Evolutionary conservation across 1,140 invertebrate genomes (phyloP), one percentile per base, ranked within the genome.

Genomic region (Scaptomyza hsui): DNA sequence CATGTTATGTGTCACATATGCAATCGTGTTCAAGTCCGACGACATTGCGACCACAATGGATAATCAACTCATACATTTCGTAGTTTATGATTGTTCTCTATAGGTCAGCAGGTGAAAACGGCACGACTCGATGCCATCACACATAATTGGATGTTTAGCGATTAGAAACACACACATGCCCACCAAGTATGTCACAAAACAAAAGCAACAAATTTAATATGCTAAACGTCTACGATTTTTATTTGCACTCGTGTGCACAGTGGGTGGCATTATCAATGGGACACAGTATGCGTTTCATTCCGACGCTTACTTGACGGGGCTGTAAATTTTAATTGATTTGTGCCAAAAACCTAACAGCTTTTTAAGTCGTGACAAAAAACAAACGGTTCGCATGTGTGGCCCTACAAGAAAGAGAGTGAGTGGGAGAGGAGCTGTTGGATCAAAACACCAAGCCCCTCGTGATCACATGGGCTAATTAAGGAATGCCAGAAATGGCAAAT

Each of bases 251-350:
- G 72, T 75, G 68, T 19, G 51, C 80, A 59, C 81, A 81, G 80
- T 85, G 80, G 80, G 80, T 85, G 80, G 81, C 74, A 86, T 86
- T 76, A 53, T 74, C 47, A 70, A 53, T 72, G 77, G 77, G 60
- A 65, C 56, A 65, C 19, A 4, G 26, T 37, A 6, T 32, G 7
- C 10, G 29, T 24, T 15, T 10, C 35, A 10, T 35, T 52, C 39
- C 63, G 70, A 49, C 53, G 55, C 71, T 62, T 60, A 78, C 61
- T 67, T 83, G 48, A 37, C 62, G 44, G 45, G 4, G 65, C 48
- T 61, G 55, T 86, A 59, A 72, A 67, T 55, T 29, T 86, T 77
- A 86, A 86, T 85, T 86, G 80, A 86, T 85, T 86, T 77, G 81
- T 77, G 81, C 73, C 80, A 86, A 81, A 80, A 62, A 56, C 48